Base-by-base conservation (phyloP, 1,140 invertebrate species). In the Trinorchestia longiramus region DNA sequence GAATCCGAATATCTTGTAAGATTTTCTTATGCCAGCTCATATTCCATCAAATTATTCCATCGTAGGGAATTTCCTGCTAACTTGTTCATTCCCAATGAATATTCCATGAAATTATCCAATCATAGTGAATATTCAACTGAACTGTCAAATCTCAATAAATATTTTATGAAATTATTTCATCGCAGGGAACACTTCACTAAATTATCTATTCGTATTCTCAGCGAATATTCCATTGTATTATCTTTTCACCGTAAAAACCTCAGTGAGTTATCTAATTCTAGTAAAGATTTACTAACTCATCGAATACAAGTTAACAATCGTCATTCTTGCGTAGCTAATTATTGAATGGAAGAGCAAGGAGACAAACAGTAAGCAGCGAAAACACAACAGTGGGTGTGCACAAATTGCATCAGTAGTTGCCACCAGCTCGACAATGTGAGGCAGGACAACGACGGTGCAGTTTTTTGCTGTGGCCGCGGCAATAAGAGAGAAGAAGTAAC, bases 401-500 rank as follows among this genome's bases (percentile, higher is more conserved):
- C 62, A 36, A 77, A 36, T 77, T 77, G 62, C 62, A 77, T 77
- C 11, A 77, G 62, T 77, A 28, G 36, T 11, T 11, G 62, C 62
- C 62, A 77, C 11, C 62, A 77, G 62, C 62, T 23, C 62, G 62
- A 77, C 62, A 77, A 77, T 77, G 47, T 19, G 47, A 53, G 47
- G 47, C 47, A 53, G 47, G 62, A 77, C 62, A 36, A 77, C 15
- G 28, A 77, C 62, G 62, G 62, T 28, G 62, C 62, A 3, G 62
- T 3, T 77, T 77, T 77, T 77, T 77, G 11, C 15, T 36, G 11
- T 1, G 28, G 62, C 62, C 62, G 62, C 62, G 62, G 62, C 62
- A 77, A 77, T 77, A 36, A 77, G 62, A 77, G 62, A 77, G 62
- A 77, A 77, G 62, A 77, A 77, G 62, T 77, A 77, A 77, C 62